These are phyloP conservation scores for Saiga tatarica DNA, from an alignment of 2,113 vertebrate species.

Conservation along the genomic window DNA sequence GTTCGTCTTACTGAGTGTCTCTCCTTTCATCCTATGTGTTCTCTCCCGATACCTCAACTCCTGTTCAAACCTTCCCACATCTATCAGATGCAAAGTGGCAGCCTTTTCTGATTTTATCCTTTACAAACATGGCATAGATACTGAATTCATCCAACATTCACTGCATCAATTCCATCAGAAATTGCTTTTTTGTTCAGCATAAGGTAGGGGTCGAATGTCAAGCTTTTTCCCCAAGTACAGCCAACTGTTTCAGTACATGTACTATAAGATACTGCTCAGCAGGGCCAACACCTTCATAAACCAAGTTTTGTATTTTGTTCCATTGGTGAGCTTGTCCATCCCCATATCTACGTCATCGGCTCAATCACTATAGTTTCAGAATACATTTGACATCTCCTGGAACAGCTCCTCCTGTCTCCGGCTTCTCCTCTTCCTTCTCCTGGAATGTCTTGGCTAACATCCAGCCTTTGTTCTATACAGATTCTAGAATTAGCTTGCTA, in stretches of 20 bases:
- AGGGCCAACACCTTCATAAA: fast-evolving
- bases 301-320: too few species aligned
- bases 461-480: background rate
- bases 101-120: background rate
- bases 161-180: background rate
- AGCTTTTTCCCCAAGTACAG: background rate
- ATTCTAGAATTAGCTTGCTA: background rate
- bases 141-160: background rate
- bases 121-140: background rate
- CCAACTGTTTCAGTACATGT: too few species aligned
- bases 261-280: background rate
- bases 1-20: fast-evolving
- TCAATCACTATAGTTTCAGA: background rate
- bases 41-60: background rate
- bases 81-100: background rate
- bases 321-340: background rate
- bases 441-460: background rate
- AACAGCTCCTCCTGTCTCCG: too few species aligned
- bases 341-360: too few species aligned
- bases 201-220: background rate
- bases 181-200: background rate
- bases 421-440: background rate
- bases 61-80: background rate
- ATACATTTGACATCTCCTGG: background rate
- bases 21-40: fast-evolving